Conservation (phyloP, 2,113 vertebrate genomes). For the Mesoclemmys tuberculata region DNA sequence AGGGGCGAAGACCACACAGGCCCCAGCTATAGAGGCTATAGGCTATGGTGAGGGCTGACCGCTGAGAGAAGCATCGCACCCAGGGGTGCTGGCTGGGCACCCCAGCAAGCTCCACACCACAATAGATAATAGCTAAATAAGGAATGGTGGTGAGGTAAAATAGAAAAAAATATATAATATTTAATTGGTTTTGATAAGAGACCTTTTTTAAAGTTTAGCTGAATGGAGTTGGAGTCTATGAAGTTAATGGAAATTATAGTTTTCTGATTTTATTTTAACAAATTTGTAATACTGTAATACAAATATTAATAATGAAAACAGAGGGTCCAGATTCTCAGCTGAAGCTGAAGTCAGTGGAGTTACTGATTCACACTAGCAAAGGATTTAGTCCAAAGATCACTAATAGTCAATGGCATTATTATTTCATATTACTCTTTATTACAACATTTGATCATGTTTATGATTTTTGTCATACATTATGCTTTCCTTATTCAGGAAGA, state of each 20-base stretch:
- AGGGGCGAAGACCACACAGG: too few species aligned
- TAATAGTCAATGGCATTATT: not conserved
- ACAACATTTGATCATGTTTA: not conserved
- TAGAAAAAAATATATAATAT: not conserved
- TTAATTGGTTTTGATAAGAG: not conserved
- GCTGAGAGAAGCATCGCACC: too few species aligned
- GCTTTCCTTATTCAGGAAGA: conserved; percentile 82
- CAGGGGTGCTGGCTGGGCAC: too few species aligned
- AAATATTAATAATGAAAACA: not conserved
- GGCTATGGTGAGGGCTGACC: too few species aligned
- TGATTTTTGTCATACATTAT: conserved; percentile 31
- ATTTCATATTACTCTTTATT: not conserved
- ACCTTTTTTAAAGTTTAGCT: not conserved
- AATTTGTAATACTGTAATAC: not conserved
- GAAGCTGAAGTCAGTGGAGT: not conserved
- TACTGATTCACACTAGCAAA: not conserved
- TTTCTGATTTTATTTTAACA: not conserved
- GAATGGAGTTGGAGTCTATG: not conserved
- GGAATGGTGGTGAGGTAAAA: not conserved
- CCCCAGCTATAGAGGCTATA: too few species aligned
- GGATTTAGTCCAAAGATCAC: not conserved
- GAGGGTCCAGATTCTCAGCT: not conserved
- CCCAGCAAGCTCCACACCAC: too few species aligned
- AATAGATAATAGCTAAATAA: not conserved
- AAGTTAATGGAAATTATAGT: not conserved